Evolutionary conservation across 2,888 invertebrate species (phyloP).

Genomic region (Rhodophaea formosa): DNA sequence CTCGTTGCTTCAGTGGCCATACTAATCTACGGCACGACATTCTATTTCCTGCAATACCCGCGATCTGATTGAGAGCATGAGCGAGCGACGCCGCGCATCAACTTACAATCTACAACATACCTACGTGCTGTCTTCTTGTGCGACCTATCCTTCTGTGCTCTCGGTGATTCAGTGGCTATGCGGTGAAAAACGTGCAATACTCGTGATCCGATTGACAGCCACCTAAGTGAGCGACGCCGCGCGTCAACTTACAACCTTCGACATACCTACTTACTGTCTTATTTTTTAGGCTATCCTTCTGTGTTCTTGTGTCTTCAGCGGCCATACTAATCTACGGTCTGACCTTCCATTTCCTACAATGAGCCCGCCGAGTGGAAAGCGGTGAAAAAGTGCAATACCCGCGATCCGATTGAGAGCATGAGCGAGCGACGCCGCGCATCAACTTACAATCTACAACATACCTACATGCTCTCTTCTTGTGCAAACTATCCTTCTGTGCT

Average conservation of each 20-base stretch:
- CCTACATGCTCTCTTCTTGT: too few species aligned
- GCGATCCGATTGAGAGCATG: conserved; percentile 24
- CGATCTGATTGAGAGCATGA: conserved; percentile 23
- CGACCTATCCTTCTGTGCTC: neutral
- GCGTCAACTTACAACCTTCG: too few species aligned
- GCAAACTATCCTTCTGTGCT: neutral
- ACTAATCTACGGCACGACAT: conserved; percentile 28
- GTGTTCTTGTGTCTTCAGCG: too few species aligned
- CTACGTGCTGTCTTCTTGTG: too few species aligned
- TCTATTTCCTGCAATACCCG: conserved; percentile 31
- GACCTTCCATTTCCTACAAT: conserved; percentile 29
- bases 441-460: too few species aligned
- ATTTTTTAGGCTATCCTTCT: too few species aligned
- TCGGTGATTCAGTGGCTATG: neutral
- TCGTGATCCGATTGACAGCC: conserved; percentile 24
- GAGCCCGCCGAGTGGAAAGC: conserved; percentile 26
- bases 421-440: conserved; percentile 22
- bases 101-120: too few species aligned
- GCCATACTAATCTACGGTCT: conserved; percentile 26
- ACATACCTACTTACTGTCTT: too few species aligned
- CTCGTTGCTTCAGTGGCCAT: conserved; percentile 1
- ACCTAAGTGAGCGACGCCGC: conserved; percentile 22
- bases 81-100: conserved; percentile 22
- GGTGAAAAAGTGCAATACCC: conserved; percentile 38
- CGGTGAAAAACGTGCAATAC: conserved; percentile 39